Evolutionary conservation across 2,888 invertebrate species (phyloP).

Genomic region (Stenoptilia bipunctidactyla): DNA sequence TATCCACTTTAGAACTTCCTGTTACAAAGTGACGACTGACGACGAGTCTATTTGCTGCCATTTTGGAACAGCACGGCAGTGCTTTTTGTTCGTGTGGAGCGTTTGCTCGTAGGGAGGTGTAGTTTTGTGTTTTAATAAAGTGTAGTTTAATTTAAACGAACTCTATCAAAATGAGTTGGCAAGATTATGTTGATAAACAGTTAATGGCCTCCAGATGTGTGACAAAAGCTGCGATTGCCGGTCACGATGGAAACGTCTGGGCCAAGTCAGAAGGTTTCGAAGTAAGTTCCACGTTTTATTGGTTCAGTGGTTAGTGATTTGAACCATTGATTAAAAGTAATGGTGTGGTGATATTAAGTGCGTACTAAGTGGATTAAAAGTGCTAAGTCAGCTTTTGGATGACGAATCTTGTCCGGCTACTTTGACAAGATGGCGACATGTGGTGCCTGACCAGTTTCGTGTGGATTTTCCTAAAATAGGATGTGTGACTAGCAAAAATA

Average conservation of each 20-base stretch:
- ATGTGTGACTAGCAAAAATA: conserved; percentile 17
- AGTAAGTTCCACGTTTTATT: conserved; percentile 76
- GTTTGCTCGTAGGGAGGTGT: conserved; percentile 65
- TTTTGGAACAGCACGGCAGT: conserved; percentile 69
- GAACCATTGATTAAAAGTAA: neutral
- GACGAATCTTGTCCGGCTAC: conserved; percentile 55
- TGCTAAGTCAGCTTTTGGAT: conserved; percentile 31
- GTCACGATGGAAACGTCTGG: conserved; percentile 96
- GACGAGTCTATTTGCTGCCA: conserved; percentile 56
- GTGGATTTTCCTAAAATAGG: conserved; percentile 25
- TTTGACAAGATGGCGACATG: conserved; percentile 71
- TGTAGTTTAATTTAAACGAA: conserved; percentile 68
- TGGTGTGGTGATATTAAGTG: conserved; percentile 18
- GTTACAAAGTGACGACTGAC: conserved; percentile 38
- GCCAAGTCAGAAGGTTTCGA: conserved; percentile 94
- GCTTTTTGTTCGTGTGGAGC: conserved; percentile 72
- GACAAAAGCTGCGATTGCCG: conserved; percentile 94
- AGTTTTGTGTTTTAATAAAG: conserved; percentile 60
- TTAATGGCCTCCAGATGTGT: conserved; percentile 95
- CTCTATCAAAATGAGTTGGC: conserved; percentile 91
- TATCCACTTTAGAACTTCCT: conserved; percentile 8
- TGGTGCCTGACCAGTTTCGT: conserved; percentile 28
- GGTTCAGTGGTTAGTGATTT: conserved; percentile 39
- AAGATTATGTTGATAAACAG: conserved; percentile 98
- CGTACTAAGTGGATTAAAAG: conserved; percentile 25